Evolutionary conservation across 1,140 invertebrate genomes (phyloP).

Genomic region (Brachionus plicatilis): DNA sequence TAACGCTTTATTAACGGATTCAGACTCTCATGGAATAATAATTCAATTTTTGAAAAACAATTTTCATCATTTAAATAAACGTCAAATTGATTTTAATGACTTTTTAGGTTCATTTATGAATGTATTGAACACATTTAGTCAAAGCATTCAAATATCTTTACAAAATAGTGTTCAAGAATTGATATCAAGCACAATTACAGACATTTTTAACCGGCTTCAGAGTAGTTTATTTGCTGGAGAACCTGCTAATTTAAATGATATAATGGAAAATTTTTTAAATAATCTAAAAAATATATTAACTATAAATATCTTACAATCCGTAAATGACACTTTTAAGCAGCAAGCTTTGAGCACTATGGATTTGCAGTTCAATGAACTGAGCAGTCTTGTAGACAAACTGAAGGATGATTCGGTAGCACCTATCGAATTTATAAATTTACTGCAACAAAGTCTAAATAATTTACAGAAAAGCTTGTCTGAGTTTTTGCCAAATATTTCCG

Average conservation of each 20-base stretch:
- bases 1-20: neutral
- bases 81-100: neutral
- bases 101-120: constrained; percentile 1
- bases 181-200: neutral
- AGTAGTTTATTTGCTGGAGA: neutral
- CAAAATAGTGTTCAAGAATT: constrained; percentile 8
- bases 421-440: neutral
- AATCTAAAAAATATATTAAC: neutral
- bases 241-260: neutral
- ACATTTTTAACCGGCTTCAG: neutral
- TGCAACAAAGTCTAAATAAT: neutral
- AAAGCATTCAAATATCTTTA: neutral
- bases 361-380: neutral
- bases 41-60: neutral
- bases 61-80: neutral
- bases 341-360: neutral
- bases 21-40: neutral
- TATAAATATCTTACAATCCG: neutral
- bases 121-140: neutral
- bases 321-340: neutral
- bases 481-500: constrained; percentile 11
- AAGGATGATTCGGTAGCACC: neutral
- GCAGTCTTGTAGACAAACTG: neutral
- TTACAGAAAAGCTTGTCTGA: neutral
- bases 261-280: neutral